Percentiles rank a stretch among this genome's conserved stretches.
Conservation (phyloP, 2,797 vertebrate genomes). For the Muscicapa comitata region DNA sequence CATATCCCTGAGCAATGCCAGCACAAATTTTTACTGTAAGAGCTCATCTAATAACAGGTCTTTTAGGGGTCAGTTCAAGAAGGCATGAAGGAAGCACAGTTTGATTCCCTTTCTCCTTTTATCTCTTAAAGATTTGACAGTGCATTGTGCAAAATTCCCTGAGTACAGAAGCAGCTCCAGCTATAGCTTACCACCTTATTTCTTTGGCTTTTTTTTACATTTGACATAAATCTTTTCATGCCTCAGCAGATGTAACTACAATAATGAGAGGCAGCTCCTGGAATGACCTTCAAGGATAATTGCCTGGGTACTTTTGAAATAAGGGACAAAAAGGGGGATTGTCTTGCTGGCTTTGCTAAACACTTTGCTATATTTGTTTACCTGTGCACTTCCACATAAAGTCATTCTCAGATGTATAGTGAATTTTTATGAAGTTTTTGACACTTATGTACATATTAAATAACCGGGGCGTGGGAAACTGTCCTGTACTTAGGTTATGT, state of each 20-base stretch:
- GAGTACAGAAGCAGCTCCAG: background rate
- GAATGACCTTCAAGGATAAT: background rate
- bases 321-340: background rate
- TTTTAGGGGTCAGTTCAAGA: background rate
- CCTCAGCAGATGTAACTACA: background rate
- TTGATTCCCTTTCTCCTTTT: background rate
- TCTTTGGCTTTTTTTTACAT: background rate
- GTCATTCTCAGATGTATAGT: background rate
- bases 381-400: background rate
- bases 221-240: background rate
- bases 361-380: background rate
- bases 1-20: background rate
- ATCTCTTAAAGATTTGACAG: background rate
- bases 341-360: background rate
- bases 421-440: background rate
- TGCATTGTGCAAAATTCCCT: background rate
- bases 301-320: background rate
- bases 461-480: background rate
- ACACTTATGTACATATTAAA: background rate
- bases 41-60: background rate
- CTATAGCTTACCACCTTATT: background rate
- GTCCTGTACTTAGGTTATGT: background rate
- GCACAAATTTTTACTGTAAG: background rate
- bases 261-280: background rate
- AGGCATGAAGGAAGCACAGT: background rate